Base-by-base conservation (phyloP, 2,888 invertebrate species). In the Drosophila diplacantha region DNA sequence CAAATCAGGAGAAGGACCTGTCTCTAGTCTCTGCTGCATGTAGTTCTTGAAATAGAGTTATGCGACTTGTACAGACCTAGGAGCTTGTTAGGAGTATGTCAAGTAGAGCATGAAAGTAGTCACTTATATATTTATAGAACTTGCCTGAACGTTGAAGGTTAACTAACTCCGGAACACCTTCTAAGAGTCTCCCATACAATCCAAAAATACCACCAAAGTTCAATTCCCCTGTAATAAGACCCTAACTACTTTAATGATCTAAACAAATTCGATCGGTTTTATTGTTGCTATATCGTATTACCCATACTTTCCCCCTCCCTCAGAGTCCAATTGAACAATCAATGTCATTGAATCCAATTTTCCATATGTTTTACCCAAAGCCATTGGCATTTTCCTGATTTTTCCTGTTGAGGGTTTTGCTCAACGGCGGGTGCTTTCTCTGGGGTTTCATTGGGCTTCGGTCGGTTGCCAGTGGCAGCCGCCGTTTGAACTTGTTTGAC, bases 381-480 rank as follows among this genome's bases (percentile, higher is more conserved):
- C 29, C 11, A n/a, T n/a, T 61, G 41, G 50, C 41, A 50, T 62
- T 62, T 61, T 43, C 41, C 63, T 50, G 61, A 62, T 62, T 62
- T 60, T 60, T 63, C 37, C 43, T 43, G 29, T 12, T 47, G 1
- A n/a, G 41, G 24, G 31, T 22, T 29, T 43, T 16, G 26, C 43
- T 43, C 26, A 26, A 16, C 39, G 39, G 32, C 20, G 35, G 41
- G 22, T 11, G 24, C 41, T 31, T 22, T 43, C 46, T 47, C 50
- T 47, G 52, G 35, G 49, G 39, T 55, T 64, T 67, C 44, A 20
- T 35, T 66, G 49, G 55, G 41, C 55, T 65, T 52, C 59, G 39
- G 35, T 43, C 60, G 81, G 83, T 77, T 82, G 77, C 81, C 83
- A 53, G 12, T 69, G 64, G 77, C 81, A 82, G 83, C 83, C 83